Evolutionary conservation across 1,140 invertebrate species (phyloP).

Genomic region (Drosophila kurseongensis): DNA sequence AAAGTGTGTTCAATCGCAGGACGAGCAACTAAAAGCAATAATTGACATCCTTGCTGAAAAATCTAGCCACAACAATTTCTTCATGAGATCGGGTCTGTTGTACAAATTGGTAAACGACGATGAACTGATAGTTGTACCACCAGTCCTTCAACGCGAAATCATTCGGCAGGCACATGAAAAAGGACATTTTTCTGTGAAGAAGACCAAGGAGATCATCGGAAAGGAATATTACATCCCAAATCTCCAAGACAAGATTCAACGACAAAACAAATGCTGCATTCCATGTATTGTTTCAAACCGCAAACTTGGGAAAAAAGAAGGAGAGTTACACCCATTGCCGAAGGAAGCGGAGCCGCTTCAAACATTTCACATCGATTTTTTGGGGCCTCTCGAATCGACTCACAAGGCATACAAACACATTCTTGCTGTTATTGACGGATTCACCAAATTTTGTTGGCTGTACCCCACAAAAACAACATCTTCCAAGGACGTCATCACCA

Average conservation of each 20-base stretch:
- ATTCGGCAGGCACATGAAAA: not conserved
- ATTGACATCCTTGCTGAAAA: not conserved
- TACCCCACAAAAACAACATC: too few relatives aligned
- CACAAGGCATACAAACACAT: not conserved
- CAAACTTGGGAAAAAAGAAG: too few relatives aligned
- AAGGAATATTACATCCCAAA: not conserved
- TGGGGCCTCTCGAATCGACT: too few relatives aligned
- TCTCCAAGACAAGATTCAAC: not conserved
- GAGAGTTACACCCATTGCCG: not conserved
- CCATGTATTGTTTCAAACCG: too few relatives aligned
- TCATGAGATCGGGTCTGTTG: too few relatives aligned
- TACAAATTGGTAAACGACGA: not conserved
- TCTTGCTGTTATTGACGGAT: slow-evolving; percentile 9
- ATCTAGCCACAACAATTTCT: not conserved
- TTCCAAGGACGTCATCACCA: not conserved
- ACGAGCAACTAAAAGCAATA: not conserved
- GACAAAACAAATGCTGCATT: too few relatives aligned
- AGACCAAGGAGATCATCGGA: not conserved
- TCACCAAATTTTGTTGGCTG: not conserved
- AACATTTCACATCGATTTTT: too few relatives aligned
- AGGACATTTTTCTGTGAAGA: slow-evolving; percentile 3
- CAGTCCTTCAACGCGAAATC: too few relatives aligned
- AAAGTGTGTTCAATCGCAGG: not conserved
- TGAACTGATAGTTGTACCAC: not conserved
- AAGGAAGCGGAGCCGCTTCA: slow-evolving; percentile 1